Evolutionary conservation across 2,113 vertebrate species (phyloP), one percentile per base, ranked within the genome.

Genomic region (Hippopotamus amphibius): DNA sequence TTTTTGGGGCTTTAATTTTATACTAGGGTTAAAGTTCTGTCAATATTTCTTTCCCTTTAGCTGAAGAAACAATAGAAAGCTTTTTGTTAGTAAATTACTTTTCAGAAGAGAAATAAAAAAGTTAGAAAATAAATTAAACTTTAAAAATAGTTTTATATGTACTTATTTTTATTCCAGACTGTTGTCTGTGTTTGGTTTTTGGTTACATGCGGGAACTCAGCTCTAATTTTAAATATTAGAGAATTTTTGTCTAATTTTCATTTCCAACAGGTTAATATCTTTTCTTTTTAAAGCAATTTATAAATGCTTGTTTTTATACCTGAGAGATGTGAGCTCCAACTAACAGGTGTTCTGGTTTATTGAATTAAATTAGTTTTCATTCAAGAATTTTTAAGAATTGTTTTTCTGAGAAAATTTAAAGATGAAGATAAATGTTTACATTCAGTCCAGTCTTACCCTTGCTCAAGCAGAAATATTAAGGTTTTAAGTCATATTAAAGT

Each of bases 1-100:
- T 91, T 90, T 81, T 83, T 94, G 77, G 46, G 17, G 37, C 37
- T 94, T 96, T 89, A 81, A 72, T 43, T 95, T 96, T 90, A 55
- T 41, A 24, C 16, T 48, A 61, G 22, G 33, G 30, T 87, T 71
- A 79, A 97, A 4, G 22, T 81, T 89, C 65, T 95, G 79, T 43
- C 65, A 90, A 28, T 76, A 46, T 65, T 93, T 86, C n/a, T 55
- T 93, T 82, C 48, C 48, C 79, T 57, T 93, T 93, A 96, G 33
- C 68, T 83, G 12, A 81, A 80, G 9, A 92, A 69, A 82, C 50
- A 79, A 85, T 46, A 93, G 82, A 50, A 95, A 55, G 28, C 43
- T 24, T 86, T 65, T 93, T 84, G 17, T 86, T 80, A 95, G 74
- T 93, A 72, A 88, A 55, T 88, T 65, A 80, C 37, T 85, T 65